A percentile compares a stretch with the other conserved stretches of the same genome.
Conservation (phyloP, 2,888 invertebrate genomes). For the Leptopilina myrica region DNA sequence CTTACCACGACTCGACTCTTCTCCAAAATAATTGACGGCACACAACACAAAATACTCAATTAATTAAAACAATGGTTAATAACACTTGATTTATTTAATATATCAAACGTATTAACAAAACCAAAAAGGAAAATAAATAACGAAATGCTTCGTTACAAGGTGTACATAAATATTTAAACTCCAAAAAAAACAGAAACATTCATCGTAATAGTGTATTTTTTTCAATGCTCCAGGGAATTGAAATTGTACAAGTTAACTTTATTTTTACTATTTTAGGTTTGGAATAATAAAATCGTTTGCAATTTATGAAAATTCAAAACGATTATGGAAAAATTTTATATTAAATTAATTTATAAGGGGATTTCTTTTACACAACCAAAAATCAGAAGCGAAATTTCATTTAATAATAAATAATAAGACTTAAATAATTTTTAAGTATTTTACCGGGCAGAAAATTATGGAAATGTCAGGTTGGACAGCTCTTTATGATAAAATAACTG, state of each 20-base stretch:
- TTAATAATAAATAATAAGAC: neutral
- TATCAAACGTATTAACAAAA: no score
- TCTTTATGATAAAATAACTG: conserved; percentile 4
- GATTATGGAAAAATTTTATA: no score
- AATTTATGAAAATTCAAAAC: neutral
- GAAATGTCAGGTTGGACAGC: conserved; percentile 28
- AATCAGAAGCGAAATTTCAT: neutral
- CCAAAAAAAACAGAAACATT: neutral
- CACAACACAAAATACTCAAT: no score
- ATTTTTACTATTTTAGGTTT: neutral
- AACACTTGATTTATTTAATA: no score
- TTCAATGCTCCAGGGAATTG: conserved; percentile 13
- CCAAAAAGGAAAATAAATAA: no score
- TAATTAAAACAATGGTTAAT: no score
- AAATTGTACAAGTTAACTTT: neutral
- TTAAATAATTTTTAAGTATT: neutral
- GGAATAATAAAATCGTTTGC: neutral
- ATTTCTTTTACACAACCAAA: neutral
- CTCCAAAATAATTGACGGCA: no score
- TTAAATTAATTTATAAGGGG: no score
- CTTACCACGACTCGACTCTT: no score
- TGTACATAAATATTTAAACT: conserved; percentile 26
- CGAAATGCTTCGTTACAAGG: no score
- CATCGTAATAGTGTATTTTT: neutral
- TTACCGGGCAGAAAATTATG: neutral